These are phyloP conservation scores for Syngnathoides biaculeatus DNA, from an alignment of 2,113 vertebrate species.

Conservation along the genomic window DNA sequence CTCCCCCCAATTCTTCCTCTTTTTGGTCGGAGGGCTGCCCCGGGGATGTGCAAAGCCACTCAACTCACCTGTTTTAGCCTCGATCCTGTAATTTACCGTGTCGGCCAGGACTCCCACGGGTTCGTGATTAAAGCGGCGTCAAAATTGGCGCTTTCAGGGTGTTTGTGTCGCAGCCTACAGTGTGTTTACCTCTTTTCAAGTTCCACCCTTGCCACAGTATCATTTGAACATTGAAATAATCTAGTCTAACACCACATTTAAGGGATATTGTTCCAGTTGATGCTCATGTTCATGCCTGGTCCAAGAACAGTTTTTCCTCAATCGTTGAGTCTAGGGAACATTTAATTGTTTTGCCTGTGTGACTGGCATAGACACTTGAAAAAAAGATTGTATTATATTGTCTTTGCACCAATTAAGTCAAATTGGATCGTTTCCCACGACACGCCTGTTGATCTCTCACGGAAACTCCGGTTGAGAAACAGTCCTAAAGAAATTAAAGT, in stretches of 20 bases:
- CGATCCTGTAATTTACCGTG: slow-evolving; percentile 57
- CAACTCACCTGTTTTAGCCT: slow-evolving; percentile 71
- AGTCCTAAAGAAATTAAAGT: neutral
- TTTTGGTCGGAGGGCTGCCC: slow-evolving; percentile 50
- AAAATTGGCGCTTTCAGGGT: neutral
- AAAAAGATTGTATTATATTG: too few relatives aligned
- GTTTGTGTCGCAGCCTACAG: neutral
- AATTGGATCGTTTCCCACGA: too few relatives aligned
- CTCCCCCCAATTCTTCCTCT: slow-evolving; percentile 25
- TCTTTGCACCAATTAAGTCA: too few relatives aligned
- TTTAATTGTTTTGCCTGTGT: too few relatives aligned
- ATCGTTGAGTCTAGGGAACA: too few relatives aligned
- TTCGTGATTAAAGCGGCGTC: neutral
- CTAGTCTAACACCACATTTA: neutral
- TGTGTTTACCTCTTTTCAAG: neutral
- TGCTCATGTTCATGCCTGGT: too few relatives aligned
- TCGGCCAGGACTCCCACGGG: slow-evolving; percentile 8
- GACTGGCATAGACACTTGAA: too few relatives aligned
- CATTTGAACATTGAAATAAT: neutral
- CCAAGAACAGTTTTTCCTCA: too few relatives aligned
- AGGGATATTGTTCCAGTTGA: too few relatives aligned
- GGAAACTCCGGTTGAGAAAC: too few relatives aligned
- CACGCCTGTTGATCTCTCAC: too few relatives aligned
- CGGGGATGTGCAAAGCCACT: slow-evolving; percentile 44
- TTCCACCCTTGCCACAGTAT: neutral